phyloP scores from a whole-genome alignment of 2,888 invertebrate genomes.

The Folsomia candida region DNA sequence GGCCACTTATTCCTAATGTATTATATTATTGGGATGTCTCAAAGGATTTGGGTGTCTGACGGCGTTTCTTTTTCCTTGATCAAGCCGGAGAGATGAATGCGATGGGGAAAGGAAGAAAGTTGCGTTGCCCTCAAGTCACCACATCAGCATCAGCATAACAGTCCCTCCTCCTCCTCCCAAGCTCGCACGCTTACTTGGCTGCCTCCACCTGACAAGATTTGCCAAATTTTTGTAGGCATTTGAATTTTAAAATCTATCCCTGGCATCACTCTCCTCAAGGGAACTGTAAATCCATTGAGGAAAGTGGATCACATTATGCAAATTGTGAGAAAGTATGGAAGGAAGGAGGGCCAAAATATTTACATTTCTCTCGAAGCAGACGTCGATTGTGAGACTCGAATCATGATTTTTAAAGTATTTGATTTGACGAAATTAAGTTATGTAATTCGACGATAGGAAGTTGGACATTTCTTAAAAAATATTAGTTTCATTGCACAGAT shows the following conservation, averaged over 20 bases:
- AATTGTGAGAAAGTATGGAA: not conserved
- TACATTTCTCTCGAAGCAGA: not conserved
- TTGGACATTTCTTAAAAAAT: too few relatives aligned
- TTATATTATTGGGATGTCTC: slow-evolving; percentile 23
- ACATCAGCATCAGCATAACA: not conserved
- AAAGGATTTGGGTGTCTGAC: slow-evolving; percentile 33
- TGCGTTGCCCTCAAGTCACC: not conserved
- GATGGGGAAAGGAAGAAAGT: not conserved
- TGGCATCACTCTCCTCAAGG: slow-evolving; percentile 13
- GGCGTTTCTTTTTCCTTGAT: slow-evolving; percentile 20
- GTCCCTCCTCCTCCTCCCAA: too few relatives aligned
- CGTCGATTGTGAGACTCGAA: too few relatives aligned
- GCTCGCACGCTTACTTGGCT: too few relatives aligned
- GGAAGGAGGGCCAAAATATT: not conserved
- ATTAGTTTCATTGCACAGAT: too few relatives aligned
- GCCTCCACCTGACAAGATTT: slow-evolving; percentile 14
- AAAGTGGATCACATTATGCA: slow-evolving; percentile 3
- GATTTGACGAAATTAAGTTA: too few relatives aligned
- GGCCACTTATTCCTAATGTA: slow-evolving; percentile 16
- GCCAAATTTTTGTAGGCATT: slow-evolving; percentile 9
- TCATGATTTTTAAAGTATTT: too few relatives aligned
- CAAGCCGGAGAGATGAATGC: slow-evolving; percentile 22
- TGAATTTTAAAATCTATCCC: slow-evolving; percentile 14
- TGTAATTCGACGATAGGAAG: too few relatives aligned
- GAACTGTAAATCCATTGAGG: slow-evolving; percentile 28